A percentile compares a stretch with the other conserved stretches of the same genome.
These are phyloP conservation scores for Siphamia tubifer DNA, from an alignment of 2,113 vertebrate genomes.

Conservation along the genomic window DNA sequence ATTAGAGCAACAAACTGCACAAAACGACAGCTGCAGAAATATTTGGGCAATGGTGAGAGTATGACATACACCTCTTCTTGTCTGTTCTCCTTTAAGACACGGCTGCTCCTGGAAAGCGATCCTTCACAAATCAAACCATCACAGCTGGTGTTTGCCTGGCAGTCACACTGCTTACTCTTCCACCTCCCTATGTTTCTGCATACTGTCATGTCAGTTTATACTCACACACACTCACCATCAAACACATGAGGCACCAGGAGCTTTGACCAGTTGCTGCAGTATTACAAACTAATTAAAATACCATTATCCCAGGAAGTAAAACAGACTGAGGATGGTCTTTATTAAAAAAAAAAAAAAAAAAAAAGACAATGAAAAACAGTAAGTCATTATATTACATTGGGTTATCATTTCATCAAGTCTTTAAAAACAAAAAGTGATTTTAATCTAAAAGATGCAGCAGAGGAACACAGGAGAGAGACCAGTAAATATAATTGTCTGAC, in stretches of 20 bases:
- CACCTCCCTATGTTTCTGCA: slow-evolving; percentile 25
- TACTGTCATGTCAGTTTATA: slow-evolving; percentile 21
- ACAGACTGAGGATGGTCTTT: no score
- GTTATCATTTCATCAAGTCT: no score
- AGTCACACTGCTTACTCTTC: slow-evolving; percentile 17
- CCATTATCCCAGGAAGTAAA: no score
- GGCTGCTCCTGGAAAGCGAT: background rate
- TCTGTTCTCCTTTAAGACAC: background rate
- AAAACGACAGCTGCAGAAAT: background rate
- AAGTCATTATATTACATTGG: no score
- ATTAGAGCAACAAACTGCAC: background rate
- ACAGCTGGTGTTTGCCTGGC: slow-evolving; percentile 40
- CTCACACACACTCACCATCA: background rate
- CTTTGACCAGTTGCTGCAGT: background rate
- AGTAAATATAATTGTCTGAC: no score
- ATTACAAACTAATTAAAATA: no score
- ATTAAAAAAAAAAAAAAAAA: no score
- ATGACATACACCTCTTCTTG: background rate
- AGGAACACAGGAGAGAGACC: background rate
- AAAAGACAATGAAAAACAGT: no score
- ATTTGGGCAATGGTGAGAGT: no score
- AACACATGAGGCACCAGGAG: slow-evolving; percentile 25
- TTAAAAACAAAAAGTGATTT: background rate
- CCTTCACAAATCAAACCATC: slow-evolving; percentile 1
- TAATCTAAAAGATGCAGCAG: background rate